A percentile compares a stretch with the other conserved stretches of the same genome.
These are phyloP conservation scores for Zelostemma sp. DNA, from an alignment of 1,140 invertebrate species.

Conservation along the genomic window DNA sequence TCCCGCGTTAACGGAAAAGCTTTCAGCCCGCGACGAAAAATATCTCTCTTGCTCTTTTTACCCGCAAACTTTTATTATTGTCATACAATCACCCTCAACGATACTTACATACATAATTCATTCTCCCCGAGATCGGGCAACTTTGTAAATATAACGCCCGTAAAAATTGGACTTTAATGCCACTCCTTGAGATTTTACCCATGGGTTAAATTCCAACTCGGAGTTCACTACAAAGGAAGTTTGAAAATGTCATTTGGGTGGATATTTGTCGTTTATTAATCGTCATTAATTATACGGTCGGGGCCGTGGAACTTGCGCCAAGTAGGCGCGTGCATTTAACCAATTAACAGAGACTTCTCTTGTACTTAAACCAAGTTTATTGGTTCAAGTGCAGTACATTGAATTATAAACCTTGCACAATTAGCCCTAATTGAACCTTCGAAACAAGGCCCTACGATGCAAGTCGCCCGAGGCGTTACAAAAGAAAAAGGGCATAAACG, in stretches of 20 bases:
- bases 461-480: too few species aligned
- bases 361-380: not conserved
- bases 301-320: too few species aligned
- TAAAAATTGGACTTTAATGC: not conserved
- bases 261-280: not conserved
- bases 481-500: too few species aligned
- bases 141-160: too few species aligned
- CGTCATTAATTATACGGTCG: not conserved
- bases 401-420: constrained; percentile 2
- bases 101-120: too few species aligned
- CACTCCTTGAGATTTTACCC: too few species aligned
- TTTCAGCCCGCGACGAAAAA: not conserved
- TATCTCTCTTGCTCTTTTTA: not conserved
- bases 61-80: not conserved
- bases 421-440: constrained; percentile 2
- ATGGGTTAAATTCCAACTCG: too few species aligned
- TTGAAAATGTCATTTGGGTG: too few species aligned
- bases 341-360: not conserved
- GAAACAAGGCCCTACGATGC: not conserved
- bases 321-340: not conserved
- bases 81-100: not conserved
- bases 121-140: too few species aligned
- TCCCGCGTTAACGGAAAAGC: not conserved
- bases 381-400: not conserved
- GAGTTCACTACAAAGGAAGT: too few species aligned